These are phyloP conservation scores for Actenoides lindsayi DNA, from an alignment of 2,113 vertebrate species.

Conservation along the genomic window DNA sequence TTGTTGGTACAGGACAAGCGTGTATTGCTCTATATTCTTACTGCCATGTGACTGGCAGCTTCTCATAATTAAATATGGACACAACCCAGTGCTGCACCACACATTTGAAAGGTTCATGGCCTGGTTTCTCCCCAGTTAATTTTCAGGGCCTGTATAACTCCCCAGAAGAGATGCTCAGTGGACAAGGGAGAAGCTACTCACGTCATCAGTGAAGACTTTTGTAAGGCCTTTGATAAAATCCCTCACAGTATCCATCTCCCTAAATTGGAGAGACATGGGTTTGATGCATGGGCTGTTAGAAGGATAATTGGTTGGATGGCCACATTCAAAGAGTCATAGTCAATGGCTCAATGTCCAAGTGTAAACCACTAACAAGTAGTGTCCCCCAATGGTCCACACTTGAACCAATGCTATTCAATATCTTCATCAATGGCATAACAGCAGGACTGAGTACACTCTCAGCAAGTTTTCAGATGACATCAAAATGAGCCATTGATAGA, in stretches of 20 bases:
- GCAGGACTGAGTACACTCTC: neutral
- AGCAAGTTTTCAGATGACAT: neutral
- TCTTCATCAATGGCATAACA: neutral
- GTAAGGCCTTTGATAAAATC: neutral
- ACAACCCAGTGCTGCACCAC: neutral
- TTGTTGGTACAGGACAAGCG: neutral
- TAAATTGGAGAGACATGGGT: neutral
- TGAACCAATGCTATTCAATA: neutral
- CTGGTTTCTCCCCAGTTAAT: neutral
- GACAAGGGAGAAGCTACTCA: neutral
- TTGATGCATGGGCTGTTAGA: neutral
- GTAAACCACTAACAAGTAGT: neutral
- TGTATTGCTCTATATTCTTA: neutral
- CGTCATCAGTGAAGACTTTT: neutral
- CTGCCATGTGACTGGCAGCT: neutral
- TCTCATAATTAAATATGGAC: neutral
- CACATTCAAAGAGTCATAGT: neutral
- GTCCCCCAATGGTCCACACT: neutral
- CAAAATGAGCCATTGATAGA: neutral
- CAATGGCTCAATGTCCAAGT: neutral
- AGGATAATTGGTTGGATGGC: neutral
- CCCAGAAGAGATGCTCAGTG: neutral
- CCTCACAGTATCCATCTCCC: neutral
- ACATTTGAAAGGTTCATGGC: neutral
- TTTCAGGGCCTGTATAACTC: neutral